phyloP scores from a whole-genome alignment of 2,888 invertebrate species.

The Leuctra nigra region DNA sequence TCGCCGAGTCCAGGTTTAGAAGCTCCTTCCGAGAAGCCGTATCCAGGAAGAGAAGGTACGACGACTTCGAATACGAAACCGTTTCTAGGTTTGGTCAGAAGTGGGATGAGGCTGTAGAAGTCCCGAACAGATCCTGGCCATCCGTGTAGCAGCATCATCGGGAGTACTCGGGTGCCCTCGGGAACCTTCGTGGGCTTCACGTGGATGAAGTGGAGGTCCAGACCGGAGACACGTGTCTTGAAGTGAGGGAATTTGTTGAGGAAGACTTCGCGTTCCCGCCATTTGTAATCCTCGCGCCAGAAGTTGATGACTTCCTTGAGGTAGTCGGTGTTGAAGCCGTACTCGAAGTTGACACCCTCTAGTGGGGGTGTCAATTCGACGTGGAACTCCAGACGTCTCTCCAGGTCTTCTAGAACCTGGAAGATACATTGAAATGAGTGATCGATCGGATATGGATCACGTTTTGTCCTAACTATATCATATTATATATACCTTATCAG shows the following conservation, averaged over 20 bases:
- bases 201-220: constrained; percentile 70
- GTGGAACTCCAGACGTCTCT: constrained; percentile 45
- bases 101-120: constrained; percentile 68
- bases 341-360: no score
- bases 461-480: neutral
- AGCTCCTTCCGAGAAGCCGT: constrained; percentile 54
- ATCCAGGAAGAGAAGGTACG: constrained; percentile 61
- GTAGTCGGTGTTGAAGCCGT: no score
- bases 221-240: constrained; percentile 58
- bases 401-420: constrained; percentile 55
- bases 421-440: no score
- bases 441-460: neutral
- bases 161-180: constrained; percentile 47
- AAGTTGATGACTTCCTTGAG: no score
- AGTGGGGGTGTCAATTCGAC: constrained; percentile 45
- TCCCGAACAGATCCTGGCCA: constrained; percentile 83
- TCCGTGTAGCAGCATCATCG: constrained; percentile 69
- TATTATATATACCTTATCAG: constrained; percentile 45
- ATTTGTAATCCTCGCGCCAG: no score
- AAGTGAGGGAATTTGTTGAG: no score
- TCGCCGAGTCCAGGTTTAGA: constrained; percentile 32
- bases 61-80: constrained; percentile 66
- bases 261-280: no score
- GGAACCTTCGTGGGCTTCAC: constrained; percentile 49
- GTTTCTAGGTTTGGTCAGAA: constrained; percentile 47